Conservation (phyloP, 2,797 vertebrate genomes). For the Tenualosa thibaudeaui region DNA sequence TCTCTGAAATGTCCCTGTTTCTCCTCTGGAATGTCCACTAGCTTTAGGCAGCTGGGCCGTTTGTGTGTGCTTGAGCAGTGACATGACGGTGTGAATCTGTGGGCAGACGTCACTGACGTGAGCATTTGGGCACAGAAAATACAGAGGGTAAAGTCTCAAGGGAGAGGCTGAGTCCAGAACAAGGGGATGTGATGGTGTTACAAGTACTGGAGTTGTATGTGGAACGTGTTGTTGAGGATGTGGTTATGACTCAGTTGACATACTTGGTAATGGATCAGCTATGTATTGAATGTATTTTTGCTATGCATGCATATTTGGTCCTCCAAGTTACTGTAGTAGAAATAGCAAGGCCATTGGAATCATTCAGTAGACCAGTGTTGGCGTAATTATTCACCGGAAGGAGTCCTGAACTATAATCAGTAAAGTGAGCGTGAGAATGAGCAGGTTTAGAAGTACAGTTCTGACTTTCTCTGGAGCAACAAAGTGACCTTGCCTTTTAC, state of each 20-base stretch:
- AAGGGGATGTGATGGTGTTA: background rate
- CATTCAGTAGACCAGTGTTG: background rate
- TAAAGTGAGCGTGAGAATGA: background rate
- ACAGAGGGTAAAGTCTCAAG: background rate
- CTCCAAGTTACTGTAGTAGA: background rate
- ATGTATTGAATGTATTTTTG: background rate
- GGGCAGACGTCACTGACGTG: background rate
- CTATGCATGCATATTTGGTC: background rate
- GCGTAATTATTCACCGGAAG: background rate
- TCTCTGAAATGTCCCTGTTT: background rate
- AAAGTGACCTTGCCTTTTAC: background rate
- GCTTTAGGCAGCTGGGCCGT: background rate
- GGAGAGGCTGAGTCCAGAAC: too few species aligned
- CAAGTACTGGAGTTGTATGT: background rate
- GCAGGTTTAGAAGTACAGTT: background rate
- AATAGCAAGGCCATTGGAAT: too few species aligned
- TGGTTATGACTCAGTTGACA: background rate
- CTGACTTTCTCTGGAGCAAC: background rate
- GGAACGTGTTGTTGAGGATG: background rate
- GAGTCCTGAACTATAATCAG: background rate
- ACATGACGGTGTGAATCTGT: background rate
- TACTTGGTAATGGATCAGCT: too few species aligned
- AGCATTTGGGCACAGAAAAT: background rate
- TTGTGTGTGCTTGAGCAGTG: background rate
- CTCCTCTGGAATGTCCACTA: background rate